Base-by-base conservation (phyloP, 1,140 invertebrate genomes). In the Phymastichus coffea region DNA sequence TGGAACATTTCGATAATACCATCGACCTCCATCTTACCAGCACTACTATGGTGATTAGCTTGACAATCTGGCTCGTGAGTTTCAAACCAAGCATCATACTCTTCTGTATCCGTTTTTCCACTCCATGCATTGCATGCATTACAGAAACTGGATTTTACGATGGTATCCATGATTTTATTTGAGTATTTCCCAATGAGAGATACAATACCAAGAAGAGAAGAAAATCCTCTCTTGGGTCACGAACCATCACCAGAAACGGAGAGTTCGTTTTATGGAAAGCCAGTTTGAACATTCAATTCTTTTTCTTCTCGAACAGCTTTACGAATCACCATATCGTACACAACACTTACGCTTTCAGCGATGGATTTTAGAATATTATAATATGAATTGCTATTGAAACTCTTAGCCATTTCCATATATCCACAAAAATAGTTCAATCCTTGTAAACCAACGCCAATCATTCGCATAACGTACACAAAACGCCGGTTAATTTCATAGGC, bases 401-500 rank as follows among this genome's bases (percentile, higher is more conserved):
- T 6, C 6, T 43, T 23, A 6, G 3, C 41, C 15, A 43, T 3
- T 6, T 43, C 19, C 41, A 43, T 43, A 7, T 20, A 43, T 20
- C 41, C 41, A 43, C 41, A 43, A 43, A 43, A 43, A n/a, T n/a
- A 23, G 1, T 44, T 3, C n/a, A 47, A 41, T 33, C 58, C 56
- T 20, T 33, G 20, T 22, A 64, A 30, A 14, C 62, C 57, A 26
- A 64, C 52, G 28, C 65, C 66, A 23, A 68, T 38, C 25, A 64
- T 15, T 49, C 60, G 59, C 54, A 68, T 57, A 14, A 54, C 55
- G 23, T 63, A 63, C 43, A 59, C 46, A 30, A 66, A 57, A 26
- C 62, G 46, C n/a, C 61, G 54, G 51, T 61, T 66, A 22, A 63
- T 60, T 44, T 66, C 65, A 20, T 52, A 69, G 49, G n/a, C 47